phyloP scores from a whole-genome alignment of 1,140 invertebrate genomes.

The Steinernema feltiae region DNA sequence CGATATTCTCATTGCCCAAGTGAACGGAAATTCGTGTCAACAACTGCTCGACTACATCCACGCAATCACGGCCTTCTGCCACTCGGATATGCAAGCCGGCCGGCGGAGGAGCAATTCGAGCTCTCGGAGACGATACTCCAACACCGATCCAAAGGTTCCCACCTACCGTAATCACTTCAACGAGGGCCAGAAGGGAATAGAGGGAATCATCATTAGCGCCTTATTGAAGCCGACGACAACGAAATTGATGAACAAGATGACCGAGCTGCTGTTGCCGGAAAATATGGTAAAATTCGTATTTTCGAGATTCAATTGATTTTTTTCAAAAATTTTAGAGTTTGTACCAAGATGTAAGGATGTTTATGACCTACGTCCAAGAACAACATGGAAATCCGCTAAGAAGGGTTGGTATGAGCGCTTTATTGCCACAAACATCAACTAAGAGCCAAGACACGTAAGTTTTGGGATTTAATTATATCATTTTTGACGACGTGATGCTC shows the following conservation, averaged over 20 bases:
- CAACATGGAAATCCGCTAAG: constrained; percentile 89
- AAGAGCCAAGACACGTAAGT: constrained; percentile 34
- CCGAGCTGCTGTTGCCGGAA: constrained; percentile 80
- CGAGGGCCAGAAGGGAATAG: constrained; percentile 65
- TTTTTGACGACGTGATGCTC: too few relatives aligned
- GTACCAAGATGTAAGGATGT: constrained; percentile 83
- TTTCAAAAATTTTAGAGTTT: constrained; percentile 71
- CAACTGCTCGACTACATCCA: constrained; percentile 90
- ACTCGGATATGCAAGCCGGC: constrained; percentile 23
- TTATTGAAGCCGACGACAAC: constrained; percentile 81
- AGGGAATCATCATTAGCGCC: constrained; percentile 77
- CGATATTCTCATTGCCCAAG: constrained; percentile 71
- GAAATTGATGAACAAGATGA: constrained; percentile 72
- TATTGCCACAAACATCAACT: constrained; percentile 62
- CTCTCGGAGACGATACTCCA: constrained; percentile 64
- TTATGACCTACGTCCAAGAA: constrained; percentile 87
- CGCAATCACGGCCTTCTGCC: constrained; percentile 85
- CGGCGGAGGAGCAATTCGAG: neutral
- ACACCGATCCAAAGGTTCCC: constrained; percentile 50
- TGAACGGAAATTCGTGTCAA: constrained; percentile 69
- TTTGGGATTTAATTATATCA: neutral
- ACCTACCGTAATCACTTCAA: constrained; percentile 63
- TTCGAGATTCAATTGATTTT: constrained; percentile 9
- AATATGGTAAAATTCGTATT: constrained; percentile 70
- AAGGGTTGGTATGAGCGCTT: constrained; percentile 78